Evolutionary conservation across 2,888 invertebrate genomes (phyloP).

Genomic region (Drosophila prolongata): DNA sequence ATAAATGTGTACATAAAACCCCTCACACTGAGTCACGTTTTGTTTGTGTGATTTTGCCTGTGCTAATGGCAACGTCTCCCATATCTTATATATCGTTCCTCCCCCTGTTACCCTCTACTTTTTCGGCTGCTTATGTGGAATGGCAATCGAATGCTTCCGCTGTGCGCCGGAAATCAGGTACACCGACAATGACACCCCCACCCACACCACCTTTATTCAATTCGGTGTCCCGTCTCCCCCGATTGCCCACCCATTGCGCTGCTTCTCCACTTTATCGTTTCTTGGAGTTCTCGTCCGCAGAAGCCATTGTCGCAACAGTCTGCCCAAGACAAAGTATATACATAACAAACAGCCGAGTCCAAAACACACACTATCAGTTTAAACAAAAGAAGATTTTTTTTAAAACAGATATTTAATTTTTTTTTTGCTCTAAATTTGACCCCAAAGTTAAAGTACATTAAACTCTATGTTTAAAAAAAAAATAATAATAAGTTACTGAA

Average conservation of each 20-base stretch:
- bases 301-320: slow-evolving; percentile 57
- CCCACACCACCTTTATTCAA: slow-evolving; percentile 4
- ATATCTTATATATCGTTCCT: slow-evolving; percentile 12
- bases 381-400: not conserved
- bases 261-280: slow-evolving; percentile 11
- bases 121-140: slow-evolving; percentile 18
- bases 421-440: too few relatives aligned
- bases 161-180: slow-evolving; percentile 74
- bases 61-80: slow-evolving; percentile 36
- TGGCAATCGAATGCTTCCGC: slow-evolving; percentile 71
- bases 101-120: not conserved
- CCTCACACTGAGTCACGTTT: slow-evolving; percentile 53
- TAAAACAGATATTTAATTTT: not conserved
- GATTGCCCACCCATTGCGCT: slow-evolving; percentile 15
- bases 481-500: too few relatives aligned
- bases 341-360: slow-evolving; percentile 43
- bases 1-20: slow-evolving; percentile 10
- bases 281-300: slow-evolving; percentile 23
- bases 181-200: slow-evolving; percentile 35
- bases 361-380: slow-evolving; percentile 4
- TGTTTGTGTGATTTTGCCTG: slow-evolving; percentile 11
- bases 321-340: slow-evolving; percentile 45
- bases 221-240: not conserved
- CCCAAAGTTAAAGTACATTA: too few relatives aligned
- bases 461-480: too few relatives aligned